Base-by-base conservation (phyloP, 30 jellyfish, hydroid and myxozoan genomes). In the Morbakka virulenta region DNA sequence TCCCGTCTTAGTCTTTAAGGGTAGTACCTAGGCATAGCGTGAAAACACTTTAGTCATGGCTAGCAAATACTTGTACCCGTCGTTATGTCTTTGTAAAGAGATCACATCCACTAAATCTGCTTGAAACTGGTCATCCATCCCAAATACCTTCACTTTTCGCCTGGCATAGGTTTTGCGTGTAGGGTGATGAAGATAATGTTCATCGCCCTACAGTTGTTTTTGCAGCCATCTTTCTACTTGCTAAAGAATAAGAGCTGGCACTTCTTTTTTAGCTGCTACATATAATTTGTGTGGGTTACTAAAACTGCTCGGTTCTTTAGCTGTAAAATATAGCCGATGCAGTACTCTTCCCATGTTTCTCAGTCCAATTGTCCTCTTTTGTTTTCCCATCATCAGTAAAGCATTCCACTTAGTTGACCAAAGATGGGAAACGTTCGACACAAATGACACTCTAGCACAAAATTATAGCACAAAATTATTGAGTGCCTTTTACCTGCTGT, bases 1-100 rank as follows among this genome's bases (percentile, higher is more conserved):
- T 47, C 67, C 69, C 25, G 72, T 61, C 57, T 80, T 67, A 2
- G 67, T 28, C 50, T 80, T 80, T 49, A 80, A 25, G 24, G 87
- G 80, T 21, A 6, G 26, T 0, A 67, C 92, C 92, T 85, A 80
- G 4, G 80, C 74, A 51, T 49, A 80, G 24, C 69, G 68, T 33
- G 87, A 65, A 67, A 80, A 61, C 1, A 76, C 57, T 35, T 80
- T 85, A 33, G 69, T 80, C 27, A 76, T 50, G 2, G 34, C 92
- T 2, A n/a, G n/a, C n/a, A n/a, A n/a, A n/a, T n/a, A n/a, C n/a
- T n/a, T n/a, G n/a, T n/a, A n/a, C n/a, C n/a, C n/a, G n/a, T n/a
- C n/a, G n/a, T n/a, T n/a, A n/a, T n/a, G n/a, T n/a, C n/a, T n/a
- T n/a, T n/a, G n/a, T n/a, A n/a, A n/a, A n/a, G n/a, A n/a, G n/a